A percentile compares a stretch with the other conserved stretches of the same genome.
Evolutionary conservation across 2,888 invertebrate species (phyloP).

Genomic region (Melanotus villosus): DNA sequence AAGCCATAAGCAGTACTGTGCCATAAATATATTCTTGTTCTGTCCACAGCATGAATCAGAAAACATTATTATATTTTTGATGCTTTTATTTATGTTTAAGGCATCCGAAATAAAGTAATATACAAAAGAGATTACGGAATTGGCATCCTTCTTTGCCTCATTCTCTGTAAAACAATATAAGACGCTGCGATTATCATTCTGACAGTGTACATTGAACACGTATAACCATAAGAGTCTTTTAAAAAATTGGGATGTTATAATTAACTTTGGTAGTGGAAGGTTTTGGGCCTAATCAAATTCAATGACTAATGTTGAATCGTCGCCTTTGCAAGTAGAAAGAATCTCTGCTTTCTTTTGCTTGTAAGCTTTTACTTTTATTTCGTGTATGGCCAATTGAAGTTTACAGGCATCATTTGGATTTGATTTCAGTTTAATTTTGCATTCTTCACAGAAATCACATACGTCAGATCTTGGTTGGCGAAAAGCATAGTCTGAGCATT

Average conservation of each 20-base stretch:
- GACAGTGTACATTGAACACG: no score
- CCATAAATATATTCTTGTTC: constrained; percentile 1
- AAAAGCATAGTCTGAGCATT: background rate
- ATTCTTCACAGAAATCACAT: background rate
- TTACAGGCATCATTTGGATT: background rate
- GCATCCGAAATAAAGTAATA: background rate
- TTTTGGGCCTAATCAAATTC: constrained; percentile 3
- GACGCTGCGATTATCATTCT: no score
- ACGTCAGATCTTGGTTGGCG: background rate
- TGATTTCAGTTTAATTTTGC: background rate
- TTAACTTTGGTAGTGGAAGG: background rate
- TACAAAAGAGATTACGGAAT: constrained; percentile 2
- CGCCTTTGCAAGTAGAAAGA: background rate
- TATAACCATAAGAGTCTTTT: no score
- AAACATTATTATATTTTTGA: background rate
- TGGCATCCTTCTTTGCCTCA: constrained; percentile 8
- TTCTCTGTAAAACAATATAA: background rate
- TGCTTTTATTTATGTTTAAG: background rate
- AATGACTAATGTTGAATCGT: background rate
- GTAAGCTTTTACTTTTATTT: background rate
- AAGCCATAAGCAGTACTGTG: background rate
- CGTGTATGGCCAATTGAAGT: background rate
- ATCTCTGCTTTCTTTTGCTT: background rate
- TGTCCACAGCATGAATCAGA: background rate
- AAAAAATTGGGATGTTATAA: no score